Percentiles rank a stretch among this genome's conserved stretches.
phyloP scores from a whole-genome alignment of 2,797 vertebrate species.

The Pangasius krempfi region DNA sequence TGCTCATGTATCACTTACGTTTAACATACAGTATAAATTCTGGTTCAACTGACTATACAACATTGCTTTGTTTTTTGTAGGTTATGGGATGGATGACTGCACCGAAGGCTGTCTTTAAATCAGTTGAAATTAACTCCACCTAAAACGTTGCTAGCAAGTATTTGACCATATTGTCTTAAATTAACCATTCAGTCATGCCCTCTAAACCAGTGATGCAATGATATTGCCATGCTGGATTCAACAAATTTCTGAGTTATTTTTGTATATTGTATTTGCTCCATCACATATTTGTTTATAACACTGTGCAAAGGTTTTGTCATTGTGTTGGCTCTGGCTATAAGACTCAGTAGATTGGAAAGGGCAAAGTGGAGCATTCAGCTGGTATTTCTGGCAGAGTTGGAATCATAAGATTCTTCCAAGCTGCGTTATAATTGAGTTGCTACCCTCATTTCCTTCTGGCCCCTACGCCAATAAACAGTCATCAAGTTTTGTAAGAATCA shows the following conservation, averaged over 20 bases:
- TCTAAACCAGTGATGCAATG: not conserved
- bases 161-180: not conserved
- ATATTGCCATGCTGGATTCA: not conserved
- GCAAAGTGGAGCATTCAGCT: not conserved
- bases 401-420: conserved; percentile 11
- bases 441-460: conserved; percentile 12
- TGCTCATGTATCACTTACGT: too few relatives aligned
- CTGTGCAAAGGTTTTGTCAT: conserved; percentile 12
- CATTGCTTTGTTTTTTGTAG: not conserved
- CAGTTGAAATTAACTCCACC: not conserved
- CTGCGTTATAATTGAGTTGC: conserved; percentile 21
- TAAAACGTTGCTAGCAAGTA: not conserved
- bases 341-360: not conserved
- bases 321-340: not conserved
- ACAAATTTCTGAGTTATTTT: conserved; percentile 4
- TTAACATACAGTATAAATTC: not conserved
- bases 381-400: not conserved
- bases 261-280: not conserved
- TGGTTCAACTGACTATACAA: not conserved
- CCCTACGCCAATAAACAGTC: conserved; percentile 2
- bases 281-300: not conserved
- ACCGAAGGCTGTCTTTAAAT: not conserved
- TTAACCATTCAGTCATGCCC: not conserved
- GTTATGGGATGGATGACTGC: not conserved
- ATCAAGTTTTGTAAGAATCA: conserved; percentile 18